phyloP scores from a whole-genome alignment of 53 echinoderm and acorn worm species.

The Paracentrotus lividus region DNA sequence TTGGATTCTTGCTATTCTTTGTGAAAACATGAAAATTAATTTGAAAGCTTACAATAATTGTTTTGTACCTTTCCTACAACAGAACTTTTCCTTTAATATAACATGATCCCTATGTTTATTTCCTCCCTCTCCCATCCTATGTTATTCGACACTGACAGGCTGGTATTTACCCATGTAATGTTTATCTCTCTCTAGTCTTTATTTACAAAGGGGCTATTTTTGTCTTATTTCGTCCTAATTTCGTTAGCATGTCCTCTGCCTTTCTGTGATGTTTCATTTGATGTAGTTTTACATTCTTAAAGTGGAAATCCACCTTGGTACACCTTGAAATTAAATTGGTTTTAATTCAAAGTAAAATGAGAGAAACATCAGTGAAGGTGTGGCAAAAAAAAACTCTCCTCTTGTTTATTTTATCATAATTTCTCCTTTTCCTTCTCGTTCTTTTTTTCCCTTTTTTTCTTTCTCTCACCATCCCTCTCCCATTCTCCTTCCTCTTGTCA shows the following conservation, averaged over 20 bases:
- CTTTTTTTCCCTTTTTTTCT: background rate
- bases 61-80: too few species aligned
- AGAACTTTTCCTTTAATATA: background rate
- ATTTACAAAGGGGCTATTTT: constrained; percentile 12
- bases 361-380: too few species aligned
- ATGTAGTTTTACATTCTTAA: background rate
- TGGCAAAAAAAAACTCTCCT: too few species aligned
- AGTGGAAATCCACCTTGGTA: background rate
- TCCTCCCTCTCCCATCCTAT: background rate
- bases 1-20: too few species aligned
- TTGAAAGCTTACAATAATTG: too few species aligned
- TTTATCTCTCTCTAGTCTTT: background rate
- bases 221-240: constrained; percentile 20
- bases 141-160: background rate
- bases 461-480: background rate
- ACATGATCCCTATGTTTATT: constrained; percentile 2
- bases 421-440: background rate
- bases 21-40: too few species aligned
- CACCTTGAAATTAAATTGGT: too few species aligned
- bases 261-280: background rate
- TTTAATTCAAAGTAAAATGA: too few species aligned
- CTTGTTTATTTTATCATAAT: too few species aligned
- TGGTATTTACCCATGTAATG: background rate
- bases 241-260: too few species aligned
- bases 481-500: background rate